Evolutionary conservation across 2,113 vertebrate species (phyloP), one percentile per base, ranked within the genome.

Genomic region (Equus quagga): DNA sequence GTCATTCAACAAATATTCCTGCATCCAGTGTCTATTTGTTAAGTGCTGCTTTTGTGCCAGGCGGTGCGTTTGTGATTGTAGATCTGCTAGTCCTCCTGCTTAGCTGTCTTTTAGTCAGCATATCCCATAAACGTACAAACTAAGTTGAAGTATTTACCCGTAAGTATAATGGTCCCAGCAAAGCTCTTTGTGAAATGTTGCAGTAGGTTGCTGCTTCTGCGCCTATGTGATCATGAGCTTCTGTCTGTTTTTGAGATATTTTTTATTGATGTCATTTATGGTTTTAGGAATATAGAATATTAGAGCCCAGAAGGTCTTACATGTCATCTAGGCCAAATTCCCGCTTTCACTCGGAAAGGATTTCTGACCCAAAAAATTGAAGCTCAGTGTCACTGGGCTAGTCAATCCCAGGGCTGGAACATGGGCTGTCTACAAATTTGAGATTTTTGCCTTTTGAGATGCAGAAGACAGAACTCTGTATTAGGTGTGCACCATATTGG

Each of bases 11-110:
- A 26, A 5, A 18, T 24, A 12, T 3, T 79, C 94, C 75, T 76
- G 73, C 21, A 44, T 54, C 31, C 58, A 51, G 0, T 28, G 6
- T n/a, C 85, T 58, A 9, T 15, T 46, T 95, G 81, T 26, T 58
- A 64, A 41, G 31, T 75, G 62, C 64, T 70, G 79, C 56, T 73
- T 75, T 56, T 80, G 95, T 98, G 95, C 85, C 65, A 83, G 85
- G 62, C 0, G 3, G 86, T 93, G 73, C 75, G 4, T 93, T 44
- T 96, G 72, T 96, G 85, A 56, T 79, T 90, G 80, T 60, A 4
- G 44, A 76, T 97, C 51, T 41, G 79, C 58, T 72, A 11, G 23
- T 65, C 31, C 54, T 86, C 64, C 62, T 78, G 94, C 70, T 83
- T 65, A 7, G 3, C 67, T 76, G 56, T 86, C 70, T 86, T 62